Base-by-base conservation (phyloP, 2,113 vertebrate species). In the Oncorhynchus gorbuscha region DNA sequence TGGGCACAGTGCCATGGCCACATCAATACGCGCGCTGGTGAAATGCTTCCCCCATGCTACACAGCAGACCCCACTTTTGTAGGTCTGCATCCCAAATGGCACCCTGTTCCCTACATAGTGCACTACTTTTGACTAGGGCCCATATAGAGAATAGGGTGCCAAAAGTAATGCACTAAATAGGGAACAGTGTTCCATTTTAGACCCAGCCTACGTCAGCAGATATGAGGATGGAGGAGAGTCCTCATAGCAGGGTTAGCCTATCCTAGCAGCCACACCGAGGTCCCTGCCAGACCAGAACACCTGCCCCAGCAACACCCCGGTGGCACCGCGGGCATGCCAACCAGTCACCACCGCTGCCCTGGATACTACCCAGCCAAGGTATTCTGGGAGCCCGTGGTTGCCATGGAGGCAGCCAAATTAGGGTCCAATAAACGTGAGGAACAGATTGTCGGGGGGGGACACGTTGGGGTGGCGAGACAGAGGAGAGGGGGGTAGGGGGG, bases 351-450 rank as follows among this genome's bases (percentile, higher is more conserved):
- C 66, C 66, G 84, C 82, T 89, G 83, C 89, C 92, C 89, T 87
- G 92, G 92, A 93, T 82, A 79, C 80, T 77, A 80, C 91, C 92
- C 92, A 93, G 91, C 84, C 87, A 88, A 90, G 89, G 90, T 92
- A 93, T 90, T 90, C 87, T 86, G 85, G 86, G 90, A 92, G 88
- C 82, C 49, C 87, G 69, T 77, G 80, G 93, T 94, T 93, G 90
- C 92, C 92, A 94, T 94, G 92, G 91, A 84, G 84, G 90, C 92
- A 92, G 91, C 86, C 89, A 81, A 91, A 93, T 92, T 90, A 85
- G 87, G 87, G 89, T 88, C 91, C 93, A 93, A 92, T 92, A 88
- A 87, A 88, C 74, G 77, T 85, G 83, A 87, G 82, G 78, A 71
- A 83, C 82, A 86, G 86, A 87, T 79, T 51, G 49, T 51, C 49